Evolutionary conservation across 2,113 vertebrate genomes (phyloP).

Genomic region (Excalfactoria chinensis): DNA sequence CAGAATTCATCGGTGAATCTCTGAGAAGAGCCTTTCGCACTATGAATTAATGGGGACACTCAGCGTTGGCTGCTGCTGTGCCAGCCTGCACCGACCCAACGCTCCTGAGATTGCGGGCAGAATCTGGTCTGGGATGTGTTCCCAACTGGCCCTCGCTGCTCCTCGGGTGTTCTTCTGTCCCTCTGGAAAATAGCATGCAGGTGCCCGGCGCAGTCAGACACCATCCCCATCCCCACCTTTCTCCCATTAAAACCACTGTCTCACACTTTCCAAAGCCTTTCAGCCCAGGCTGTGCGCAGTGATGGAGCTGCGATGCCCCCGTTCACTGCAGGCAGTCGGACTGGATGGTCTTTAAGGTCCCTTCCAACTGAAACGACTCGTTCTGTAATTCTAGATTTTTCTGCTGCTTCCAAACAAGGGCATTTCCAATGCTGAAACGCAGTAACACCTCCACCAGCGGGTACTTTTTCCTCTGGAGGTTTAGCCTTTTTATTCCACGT

Average conservation of each 20-base stretch:
- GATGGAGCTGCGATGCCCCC: no score
- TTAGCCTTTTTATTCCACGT: background rate
- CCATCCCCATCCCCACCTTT: background rate
- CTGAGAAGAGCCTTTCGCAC: background rate
- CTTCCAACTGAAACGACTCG: no score
- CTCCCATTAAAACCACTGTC: background rate
- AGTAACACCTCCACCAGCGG: background rate
- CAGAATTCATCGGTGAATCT: background rate
- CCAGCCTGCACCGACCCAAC: background rate
- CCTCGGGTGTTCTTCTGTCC: background rate
- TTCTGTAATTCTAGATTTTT: background rate
- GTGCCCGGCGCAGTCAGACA: background rate
- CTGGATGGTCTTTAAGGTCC: no score
- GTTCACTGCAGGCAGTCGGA: no score
- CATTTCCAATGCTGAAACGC: background rate
- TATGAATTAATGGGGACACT: background rate
- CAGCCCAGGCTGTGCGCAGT: no score
- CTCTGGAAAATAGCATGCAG: background rate
- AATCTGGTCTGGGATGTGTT: background rate
- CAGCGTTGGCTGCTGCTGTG: background rate
- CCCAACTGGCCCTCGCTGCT: background rate
- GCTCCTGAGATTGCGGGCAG: background rate
- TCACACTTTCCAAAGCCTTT: background rate
- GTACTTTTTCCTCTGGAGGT: background rate
- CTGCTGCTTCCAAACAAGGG: background rate